Conservation (phyloP, 1,140 invertebrate genomes). For the Scylla paramamosain region DNA sequence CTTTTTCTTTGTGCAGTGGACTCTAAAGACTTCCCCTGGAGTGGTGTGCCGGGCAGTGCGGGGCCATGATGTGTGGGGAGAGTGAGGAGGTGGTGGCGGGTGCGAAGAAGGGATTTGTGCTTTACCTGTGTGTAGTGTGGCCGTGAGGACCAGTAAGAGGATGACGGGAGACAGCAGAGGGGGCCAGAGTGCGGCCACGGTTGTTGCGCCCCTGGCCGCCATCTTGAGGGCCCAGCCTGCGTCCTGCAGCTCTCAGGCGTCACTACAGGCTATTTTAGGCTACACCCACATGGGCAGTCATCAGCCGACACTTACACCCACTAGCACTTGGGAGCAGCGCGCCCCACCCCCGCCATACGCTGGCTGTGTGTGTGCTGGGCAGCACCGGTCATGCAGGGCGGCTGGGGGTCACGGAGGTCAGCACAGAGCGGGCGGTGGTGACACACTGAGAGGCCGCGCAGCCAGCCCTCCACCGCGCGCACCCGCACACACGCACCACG, state of each 20-base stretch:
- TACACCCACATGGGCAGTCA: conserved; percentile 62
- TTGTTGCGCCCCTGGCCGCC: conserved; percentile 63
- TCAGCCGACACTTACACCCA: conserved; percentile 61
- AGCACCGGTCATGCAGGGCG: conserved; percentile 67
- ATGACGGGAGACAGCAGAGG: conserved; percentile 52
- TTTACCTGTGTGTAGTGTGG: conserved; percentile 61
- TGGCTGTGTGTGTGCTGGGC: conserved; percentile 67
- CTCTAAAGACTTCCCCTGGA: neutral
- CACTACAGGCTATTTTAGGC: conserved; percentile 46
- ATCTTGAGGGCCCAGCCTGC: conserved; percentile 66
- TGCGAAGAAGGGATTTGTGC: neutral
- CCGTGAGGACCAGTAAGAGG: conserved; percentile 62
- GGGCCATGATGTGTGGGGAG: neutral
- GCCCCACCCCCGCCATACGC: conserved; percentile 71
- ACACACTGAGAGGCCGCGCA: conserved; percentile 54
- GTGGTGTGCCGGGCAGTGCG: neutral
- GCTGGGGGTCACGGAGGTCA: conserved; percentile 60
- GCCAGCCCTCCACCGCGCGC: conserved; percentile 42
- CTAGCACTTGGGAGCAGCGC: conserved; percentile 68
- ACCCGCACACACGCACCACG: conserved; percentile 68
- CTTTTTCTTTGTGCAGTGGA: neutral
- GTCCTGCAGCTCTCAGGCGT: conserved; percentile 60
- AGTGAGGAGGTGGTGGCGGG: neutral
- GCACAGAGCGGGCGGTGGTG: conserved; percentile 54
- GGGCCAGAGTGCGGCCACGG: conserved; percentile 51